Evolutionary conservation across 2,888 invertebrate species (phyloP).

Genomic region (Polyploca ridens): DNA sequence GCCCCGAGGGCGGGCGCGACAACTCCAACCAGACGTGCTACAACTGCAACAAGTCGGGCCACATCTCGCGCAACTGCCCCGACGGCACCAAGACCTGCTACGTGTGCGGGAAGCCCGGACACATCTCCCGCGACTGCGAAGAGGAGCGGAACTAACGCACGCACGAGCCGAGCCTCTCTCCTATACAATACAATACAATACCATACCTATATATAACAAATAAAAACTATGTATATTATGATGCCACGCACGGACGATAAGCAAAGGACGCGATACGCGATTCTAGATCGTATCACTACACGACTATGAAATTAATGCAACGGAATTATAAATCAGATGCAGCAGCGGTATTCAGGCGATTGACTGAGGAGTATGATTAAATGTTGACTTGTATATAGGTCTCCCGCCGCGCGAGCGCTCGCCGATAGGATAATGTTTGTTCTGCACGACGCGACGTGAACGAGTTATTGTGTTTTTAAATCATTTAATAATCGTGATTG

Average conservation of each 20-base stretch:
- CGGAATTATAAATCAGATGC: constrained; percentile 77
- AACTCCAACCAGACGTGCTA: constrained; percentile 93
- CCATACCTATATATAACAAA: constrained; percentile 38
- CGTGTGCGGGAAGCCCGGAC: constrained; percentile 95
- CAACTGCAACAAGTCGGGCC: constrained; percentile 97
- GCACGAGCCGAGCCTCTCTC: constrained; percentile 47
- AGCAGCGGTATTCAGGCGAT: constrained; percentile 48
- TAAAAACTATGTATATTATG: constrained; percentile 76
- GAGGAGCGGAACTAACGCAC: constrained; percentile 87
- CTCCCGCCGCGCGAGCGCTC: constrained; percentile 51
- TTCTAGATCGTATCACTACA: constrained; percentile 72
- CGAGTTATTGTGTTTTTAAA: constrained; percentile 83
- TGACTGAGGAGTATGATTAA: constrained; percentile 75
- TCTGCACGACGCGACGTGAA: constrained; percentile 77
- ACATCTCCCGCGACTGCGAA: constrained; percentile 95
- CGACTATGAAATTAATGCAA: constrained; percentile 74
- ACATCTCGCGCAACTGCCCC: constrained; percentile 94
- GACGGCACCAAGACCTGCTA: constrained; percentile 96
- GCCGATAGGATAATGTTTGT: constrained; percentile 78
- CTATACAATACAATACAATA: constrained; percentile 42
- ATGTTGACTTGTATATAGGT: constrained; percentile 81
- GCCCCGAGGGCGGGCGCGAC: constrained; percentile 89
- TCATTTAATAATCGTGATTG: constrained; percentile 83
- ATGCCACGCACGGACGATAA: constrained; percentile 83
- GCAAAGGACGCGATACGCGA: constrained; percentile 80